These are phyloP conservation scores for Anolis apletophallus DNA, from an alignment of 2,797 vertebrate species.

Conservation along the genomic window DNA sequence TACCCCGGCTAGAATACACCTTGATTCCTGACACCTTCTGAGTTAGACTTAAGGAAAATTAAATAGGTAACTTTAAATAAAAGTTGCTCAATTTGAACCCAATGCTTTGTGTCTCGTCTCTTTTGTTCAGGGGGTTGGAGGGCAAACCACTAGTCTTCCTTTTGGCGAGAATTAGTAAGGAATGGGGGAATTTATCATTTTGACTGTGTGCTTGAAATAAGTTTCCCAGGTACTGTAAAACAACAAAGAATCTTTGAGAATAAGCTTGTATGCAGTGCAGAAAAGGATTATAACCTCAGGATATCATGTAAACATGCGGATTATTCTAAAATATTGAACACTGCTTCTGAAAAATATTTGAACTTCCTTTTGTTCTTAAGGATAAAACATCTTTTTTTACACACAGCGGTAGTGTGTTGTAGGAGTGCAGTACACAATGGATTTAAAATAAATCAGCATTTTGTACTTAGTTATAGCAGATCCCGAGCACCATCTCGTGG, in stretches of 20 bases:
- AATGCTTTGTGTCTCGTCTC: too few species aligned
- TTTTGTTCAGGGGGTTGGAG: too few species aligned
- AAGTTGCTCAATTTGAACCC: too few species aligned
- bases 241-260: background rate
- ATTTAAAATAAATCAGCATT: background rate
- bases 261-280: background rate
- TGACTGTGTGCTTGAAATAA: background rate
- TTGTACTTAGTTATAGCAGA: slow-evolving; percentile 11
- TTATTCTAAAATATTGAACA: background rate
- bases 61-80: too few species aligned
- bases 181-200: background rate
- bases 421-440: accelerated
- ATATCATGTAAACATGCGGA: background rate
- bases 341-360: background rate
- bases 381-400: background rate
- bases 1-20: too few species aligned
- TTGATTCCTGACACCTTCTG: too few species aligned
- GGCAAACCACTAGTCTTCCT: too few species aligned
- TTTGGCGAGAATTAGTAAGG: too few species aligned
- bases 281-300: background rate
- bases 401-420: accelerated
- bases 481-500: slow-evolving; percentile 68
- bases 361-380: background rate
- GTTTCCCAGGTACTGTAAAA: background rate
- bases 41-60: too few species aligned